These are phyloP conservation scores for Laspeyria flexula DNA, from an alignment of 2,888 invertebrate species.

Conservation along the genomic window DNA sequence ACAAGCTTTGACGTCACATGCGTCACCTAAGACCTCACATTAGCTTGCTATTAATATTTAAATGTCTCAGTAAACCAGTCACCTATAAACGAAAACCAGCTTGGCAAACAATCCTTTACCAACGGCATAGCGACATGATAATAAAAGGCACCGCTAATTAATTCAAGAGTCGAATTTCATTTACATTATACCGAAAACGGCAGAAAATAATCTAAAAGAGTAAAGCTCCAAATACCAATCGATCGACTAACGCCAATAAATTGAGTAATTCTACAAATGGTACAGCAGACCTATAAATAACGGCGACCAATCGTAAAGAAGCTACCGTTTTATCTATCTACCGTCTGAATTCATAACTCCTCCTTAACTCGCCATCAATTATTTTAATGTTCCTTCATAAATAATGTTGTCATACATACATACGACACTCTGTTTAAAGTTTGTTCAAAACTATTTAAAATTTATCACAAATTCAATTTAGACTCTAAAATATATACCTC, in stretches of 20 bases:
- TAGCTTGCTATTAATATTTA: no score
- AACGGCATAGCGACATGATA: neutral
- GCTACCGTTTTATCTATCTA: conserved; percentile 41
- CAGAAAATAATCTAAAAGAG: conserved; percentile 2
- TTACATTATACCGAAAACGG: neutral
- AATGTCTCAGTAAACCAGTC: no score
- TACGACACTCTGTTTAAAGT: conserved; percentile 13
- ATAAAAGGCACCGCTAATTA: conserved; percentile 1
- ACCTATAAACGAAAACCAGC: no score
- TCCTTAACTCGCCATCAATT: conserved; percentile 45
- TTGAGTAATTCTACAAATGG: conserved; percentile 20
- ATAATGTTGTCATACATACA: conserved; percentile 42
- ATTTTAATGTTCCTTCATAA: conserved; percentile 47
- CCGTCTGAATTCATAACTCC: conserved; percentile 37
- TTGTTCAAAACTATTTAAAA: conserved; percentile 4
- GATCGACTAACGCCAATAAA: conserved; percentile 21
- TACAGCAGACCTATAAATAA: conserved; percentile 23
- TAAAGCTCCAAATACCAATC: conserved; percentile 11
- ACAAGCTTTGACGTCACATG: no score
- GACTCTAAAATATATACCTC: neutral
- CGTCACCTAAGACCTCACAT: no score
- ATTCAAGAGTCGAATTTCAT: neutral
- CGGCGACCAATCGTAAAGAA: conserved; percentile 21
- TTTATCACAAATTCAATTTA: neutral
- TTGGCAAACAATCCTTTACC: no score